A percentile compares a stretch with the other conserved stretches of the same genome.
Conservation (phyloP, 37 sponge, comb jelly and placozoan species). For the Ephydatia muelleri region DNA sequence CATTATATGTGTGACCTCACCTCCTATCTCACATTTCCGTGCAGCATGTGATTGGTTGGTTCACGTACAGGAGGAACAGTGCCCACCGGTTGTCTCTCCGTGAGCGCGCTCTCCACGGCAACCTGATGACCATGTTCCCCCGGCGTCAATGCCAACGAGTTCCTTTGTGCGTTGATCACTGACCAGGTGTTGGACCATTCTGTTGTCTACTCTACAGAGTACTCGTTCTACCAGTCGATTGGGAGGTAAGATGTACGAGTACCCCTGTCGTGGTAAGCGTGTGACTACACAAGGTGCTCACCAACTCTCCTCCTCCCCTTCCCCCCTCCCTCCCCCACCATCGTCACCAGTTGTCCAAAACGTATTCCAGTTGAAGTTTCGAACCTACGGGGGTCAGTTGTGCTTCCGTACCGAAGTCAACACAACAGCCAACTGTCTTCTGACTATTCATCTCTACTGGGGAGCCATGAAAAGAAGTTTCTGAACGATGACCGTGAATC, state of each 20-base stretch:
- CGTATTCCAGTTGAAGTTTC: slow-evolving; percentile 21
- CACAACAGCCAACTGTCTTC: slow-evolving; percentile 9
- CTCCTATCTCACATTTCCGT: neutral
- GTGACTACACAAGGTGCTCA: neutral
- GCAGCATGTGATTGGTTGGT: slow-evolving; percentile 80
- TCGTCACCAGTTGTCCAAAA: neutral
- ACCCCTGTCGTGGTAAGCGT: neutral
- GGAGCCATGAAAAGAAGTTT: slow-evolving; percentile 23
- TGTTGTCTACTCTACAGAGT: slow-evolving; percentile 42
- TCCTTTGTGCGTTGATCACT: slow-evolving; percentile 48
- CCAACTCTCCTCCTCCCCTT: neutral
- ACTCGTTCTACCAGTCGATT: slow-evolving; percentile 58
- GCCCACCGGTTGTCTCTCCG: slow-evolving; percentile 54
- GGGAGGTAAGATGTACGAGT: slow-evolving; percentile 26
- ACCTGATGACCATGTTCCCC: slow-evolving; percentile 31
- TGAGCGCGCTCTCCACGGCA: slow-evolving; percentile 62
- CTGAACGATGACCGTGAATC: neutral
- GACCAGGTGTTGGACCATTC: slow-evolving; percentile 28
- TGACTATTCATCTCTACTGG: slow-evolving; percentile 27
- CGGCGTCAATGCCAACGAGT: slow-evolving; percentile 25
- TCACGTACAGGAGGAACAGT: slow-evolving; percentile 69
- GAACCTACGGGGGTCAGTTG: slow-evolving; percentile 33
- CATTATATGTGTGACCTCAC: neutral
- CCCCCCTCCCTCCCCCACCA: neutral
- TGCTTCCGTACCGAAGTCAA: slow-evolving; percentile 39